Evolutionary conservation across 2,888 invertebrate genomes (phyloP), one percentile per base, ranked within the genome.

Genomic region (Tetrapedia diversipes): DNA sequence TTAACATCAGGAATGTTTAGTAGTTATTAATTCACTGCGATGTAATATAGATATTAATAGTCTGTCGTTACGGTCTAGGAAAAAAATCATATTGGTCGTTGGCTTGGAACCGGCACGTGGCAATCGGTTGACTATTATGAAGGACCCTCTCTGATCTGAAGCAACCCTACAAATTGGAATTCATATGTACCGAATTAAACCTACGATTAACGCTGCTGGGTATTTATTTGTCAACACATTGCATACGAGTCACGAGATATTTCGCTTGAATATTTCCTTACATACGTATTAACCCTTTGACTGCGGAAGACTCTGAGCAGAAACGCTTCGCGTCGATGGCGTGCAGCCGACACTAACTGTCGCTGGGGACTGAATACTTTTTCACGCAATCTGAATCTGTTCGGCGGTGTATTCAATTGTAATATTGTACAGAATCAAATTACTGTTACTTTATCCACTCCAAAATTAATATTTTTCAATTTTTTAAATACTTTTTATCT

Each of bases 1-100:
- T 6, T 41, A 16, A 1, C 41, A 16, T 41, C 22, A 27, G 39
- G 24, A 64, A 78, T 69, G 68, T n/a, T n/a, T n/a, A 79, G 72
- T 80, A 68, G 67, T 76, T 77, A 75, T 75, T 72, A 84, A 86
- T 88, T 87, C 86, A 90, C 90, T 87, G 88, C 86, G 86, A 88
- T 87, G 87, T 86, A 83, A 86, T 87, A 86, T 85, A 86, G 87
- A 88, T 88, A 88, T 87, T 83, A 81, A 71, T 77, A 77, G 83
- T 37, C 84, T 81, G 86, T 87, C 87, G 83, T 88, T 86, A 83
- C 84, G 74, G 86, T 86, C 81, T 71, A 79, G 73, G n/a, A n/a
- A n/a, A 67, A 75, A 78, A 79, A 85, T 82, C 89, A 90, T 90
- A 90, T 90, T 89, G 90, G 90, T 87, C 90, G 89, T 88, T 86